Base-by-base conservation (phyloP, 1,140 invertebrate species). In the Lepidostoma basale region DNA sequence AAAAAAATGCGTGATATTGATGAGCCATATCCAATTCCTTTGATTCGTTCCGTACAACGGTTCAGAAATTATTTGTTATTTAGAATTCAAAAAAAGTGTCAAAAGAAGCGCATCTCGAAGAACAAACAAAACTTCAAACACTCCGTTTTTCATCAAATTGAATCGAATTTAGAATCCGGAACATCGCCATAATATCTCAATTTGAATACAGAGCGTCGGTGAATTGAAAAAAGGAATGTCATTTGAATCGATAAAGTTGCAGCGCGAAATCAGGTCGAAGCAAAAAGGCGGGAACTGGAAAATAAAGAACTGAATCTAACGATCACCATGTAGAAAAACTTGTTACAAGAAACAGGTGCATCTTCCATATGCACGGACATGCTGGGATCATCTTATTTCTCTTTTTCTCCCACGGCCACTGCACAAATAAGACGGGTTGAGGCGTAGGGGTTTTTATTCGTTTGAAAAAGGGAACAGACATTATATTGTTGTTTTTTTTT, bases 321-420 rank as follows among this genome's bases (percentile, higher is more conserved):
- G 66, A 62, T 54, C 66, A 62, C 58, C 42, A 25, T 68, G 66
- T 68, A 68, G 66, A 30, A 33, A 22, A 44, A 30, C 36, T 67
- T 44, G 54, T 44, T 52, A 62, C 56, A 30, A 26, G 58, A 54
- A 68, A 68, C 66, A 68, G 66, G 66, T 68, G 66, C 66, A 68
- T 25, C 30, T 49, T 62, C 54, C 63, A 40, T 56, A 47, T 47
- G 44, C 44, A 47, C 23, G 23, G 44, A 22, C 44, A 25, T 23
- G 44, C 9, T 22, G 44, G 20, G 44, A 47, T 22, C 16, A 22
- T 47, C 23, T 47, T 47, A 22, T 47, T 47, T 47, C 44, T 47
- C 18, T 18, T 47, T 47, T 47, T 47, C 44, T 47, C 44, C 44
- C 44, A 25, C 44, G 20, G 44, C 18, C 44, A 5, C 44, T 47